Conservation (phyloP, 2,888 invertebrate genomes). For the Drosophila melanosoma region DNA sequence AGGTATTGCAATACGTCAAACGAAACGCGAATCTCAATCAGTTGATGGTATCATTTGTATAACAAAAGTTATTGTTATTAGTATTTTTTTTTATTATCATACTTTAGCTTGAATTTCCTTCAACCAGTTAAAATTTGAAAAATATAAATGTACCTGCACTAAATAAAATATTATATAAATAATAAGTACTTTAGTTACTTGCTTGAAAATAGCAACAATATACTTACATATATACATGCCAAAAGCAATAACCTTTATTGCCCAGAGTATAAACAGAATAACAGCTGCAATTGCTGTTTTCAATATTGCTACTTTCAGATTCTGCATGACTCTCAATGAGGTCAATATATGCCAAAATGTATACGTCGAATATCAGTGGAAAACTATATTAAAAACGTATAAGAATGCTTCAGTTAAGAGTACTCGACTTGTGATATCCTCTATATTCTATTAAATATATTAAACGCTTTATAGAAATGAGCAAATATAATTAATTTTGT, state of each 20-base stretch:
- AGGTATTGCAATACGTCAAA: conserved; percentile 3
- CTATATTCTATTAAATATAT: background rate
- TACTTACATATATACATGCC: conserved; percentile 17
- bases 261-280: conserved; percentile 9
- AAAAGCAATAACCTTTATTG: conserved; percentile 64
- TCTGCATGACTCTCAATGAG: conserved; percentile 31
- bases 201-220: conserved; percentile 31
- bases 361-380: conserved; percentile 7
- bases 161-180: conserved; percentile 11
- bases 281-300: conserved; percentile 8
- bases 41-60: conserved; percentile 5
- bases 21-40: background rate
- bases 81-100: background rate
- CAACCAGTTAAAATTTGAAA: background rate
- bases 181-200: background rate
- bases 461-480: background rate
- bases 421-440: background rate
- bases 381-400: conserved; percentile 30
- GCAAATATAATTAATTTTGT: background rate
- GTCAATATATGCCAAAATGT: conserved; percentile 30
- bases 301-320: conserved; percentile 35
- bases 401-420: background rate
- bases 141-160: conserved; percentile 21
- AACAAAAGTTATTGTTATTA: background rate
- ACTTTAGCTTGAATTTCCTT: conserved; percentile 10